phyloP scores from a whole-genome alignment of 2,888 invertebrate species.

The Syrista parreyssii region DNA sequence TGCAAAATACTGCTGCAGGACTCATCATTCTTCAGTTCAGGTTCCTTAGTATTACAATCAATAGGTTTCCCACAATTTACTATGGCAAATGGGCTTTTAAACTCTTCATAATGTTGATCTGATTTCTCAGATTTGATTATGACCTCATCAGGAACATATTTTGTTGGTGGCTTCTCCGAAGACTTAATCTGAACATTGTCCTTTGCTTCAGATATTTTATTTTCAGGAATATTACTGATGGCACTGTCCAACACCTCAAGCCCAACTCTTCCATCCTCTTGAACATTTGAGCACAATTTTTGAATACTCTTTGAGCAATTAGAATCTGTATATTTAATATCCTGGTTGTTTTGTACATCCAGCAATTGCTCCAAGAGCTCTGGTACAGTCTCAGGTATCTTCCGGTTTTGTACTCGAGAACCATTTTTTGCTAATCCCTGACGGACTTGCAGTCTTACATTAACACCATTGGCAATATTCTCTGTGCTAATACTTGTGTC shows the following conservation, averaged over 20 bases:
- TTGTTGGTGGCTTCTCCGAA: neutral
- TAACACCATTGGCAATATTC: neutral
- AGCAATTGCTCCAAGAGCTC: slow-evolving; percentile 12
- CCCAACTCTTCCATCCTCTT: neutral
- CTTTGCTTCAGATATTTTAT: neutral
- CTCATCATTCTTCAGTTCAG: neutral
- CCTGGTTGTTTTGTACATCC: neutral
- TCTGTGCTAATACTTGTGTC: neutral
- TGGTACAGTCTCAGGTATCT: slow-evolving; percentile 10
- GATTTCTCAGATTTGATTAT: neutral
- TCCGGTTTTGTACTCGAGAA: neutral
- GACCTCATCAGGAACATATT: neutral
- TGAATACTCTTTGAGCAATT: neutral
- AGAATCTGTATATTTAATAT: neutral
- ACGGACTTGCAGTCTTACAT: neutral
- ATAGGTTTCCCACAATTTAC: neutral
- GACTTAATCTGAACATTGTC: neutral
- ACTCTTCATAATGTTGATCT: neutral
- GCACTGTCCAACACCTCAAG: neutral
- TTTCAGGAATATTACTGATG: neutral
- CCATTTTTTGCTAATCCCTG: slow-evolving; percentile 2
- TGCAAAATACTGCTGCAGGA: neutral
- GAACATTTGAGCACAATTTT: neutral
- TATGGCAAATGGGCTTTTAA: neutral
- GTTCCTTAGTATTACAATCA: neutral